Evolutionary conservation across 2,113 vertebrate genomes (phyloP).

Genomic region (Menidia beryllina): DNA sequence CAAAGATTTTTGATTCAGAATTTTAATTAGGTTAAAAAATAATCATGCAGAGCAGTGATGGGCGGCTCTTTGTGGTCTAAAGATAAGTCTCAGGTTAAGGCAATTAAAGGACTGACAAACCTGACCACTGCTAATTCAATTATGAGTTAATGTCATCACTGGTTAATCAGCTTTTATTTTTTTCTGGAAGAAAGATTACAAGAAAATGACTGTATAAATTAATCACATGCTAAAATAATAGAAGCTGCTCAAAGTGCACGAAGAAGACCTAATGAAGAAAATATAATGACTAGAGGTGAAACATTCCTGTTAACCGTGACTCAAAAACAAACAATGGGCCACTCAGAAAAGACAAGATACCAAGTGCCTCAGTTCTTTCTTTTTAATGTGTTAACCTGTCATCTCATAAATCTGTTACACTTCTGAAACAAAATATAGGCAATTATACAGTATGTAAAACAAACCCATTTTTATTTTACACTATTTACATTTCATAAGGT

Average conservation of each 20-base stretch:
- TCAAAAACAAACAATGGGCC: not conserved
- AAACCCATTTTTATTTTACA: slow-evolving; percentile 87
- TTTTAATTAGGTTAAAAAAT: too few relatives aligned
- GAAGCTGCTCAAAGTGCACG: not conserved
- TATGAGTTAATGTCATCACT: too few relatives aligned
- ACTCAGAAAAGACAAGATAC: slow-evolving; percentile 25
- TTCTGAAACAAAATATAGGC: slow-evolving; percentile 85
- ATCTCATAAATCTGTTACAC: slow-evolving; percentile 84
- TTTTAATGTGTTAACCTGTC: slow-evolving; percentile 84
- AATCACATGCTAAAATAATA: not conserved
- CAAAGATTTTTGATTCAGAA: too few relatives aligned
- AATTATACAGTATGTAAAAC: slow-evolving; percentile 88
- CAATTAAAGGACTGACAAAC: too few relatives aligned
- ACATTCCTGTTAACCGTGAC: too few relatives aligned
- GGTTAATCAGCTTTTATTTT: too few relatives aligned
- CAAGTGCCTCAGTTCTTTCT: slow-evolving; percentile 59
- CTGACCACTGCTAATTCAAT: too few relatives aligned
- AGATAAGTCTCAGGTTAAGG: too few relatives aligned
- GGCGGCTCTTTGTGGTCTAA: too few relatives aligned
- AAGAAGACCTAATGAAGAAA: not conserved
- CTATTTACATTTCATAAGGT: slow-evolving; percentile 83
- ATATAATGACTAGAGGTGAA: not conserved
- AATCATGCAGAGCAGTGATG: not conserved
- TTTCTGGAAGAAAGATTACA: too few relatives aligned
- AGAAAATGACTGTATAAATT: too few relatives aligned